Conservation (phyloP, 2,113 vertebrate species). For the Cyphomyrus plagiostoma region DNA sequence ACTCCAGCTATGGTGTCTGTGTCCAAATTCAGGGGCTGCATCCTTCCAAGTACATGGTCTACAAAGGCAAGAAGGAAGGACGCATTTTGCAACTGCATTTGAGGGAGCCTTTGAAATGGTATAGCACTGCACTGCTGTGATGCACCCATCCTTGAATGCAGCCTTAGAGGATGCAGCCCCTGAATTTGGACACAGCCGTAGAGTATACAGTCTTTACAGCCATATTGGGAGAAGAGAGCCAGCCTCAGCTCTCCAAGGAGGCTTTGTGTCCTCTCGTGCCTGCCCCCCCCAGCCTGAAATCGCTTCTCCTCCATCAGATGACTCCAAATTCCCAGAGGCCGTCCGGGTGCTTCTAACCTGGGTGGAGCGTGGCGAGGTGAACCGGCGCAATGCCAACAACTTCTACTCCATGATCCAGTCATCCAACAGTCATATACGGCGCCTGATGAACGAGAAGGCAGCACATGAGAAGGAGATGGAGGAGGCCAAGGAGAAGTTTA, state of each 20-base stretch:
- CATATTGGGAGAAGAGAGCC: not conserved
- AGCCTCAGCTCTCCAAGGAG: not conserved
- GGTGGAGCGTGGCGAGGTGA: conserved; percentile 91
- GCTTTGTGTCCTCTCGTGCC: not conserved
- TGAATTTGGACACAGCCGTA: not conserved
- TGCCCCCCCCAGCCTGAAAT: conserved; percentile 33
- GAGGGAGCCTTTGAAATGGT: not conserved
- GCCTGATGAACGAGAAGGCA: conserved; percentile 79
- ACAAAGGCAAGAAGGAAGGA: not conserved
- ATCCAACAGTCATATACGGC: conserved; percentile 85
- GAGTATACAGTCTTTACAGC: not conserved
- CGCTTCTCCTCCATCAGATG: conserved; percentile 59
- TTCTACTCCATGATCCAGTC: conserved; percentile 99
- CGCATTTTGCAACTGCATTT: not conserved
- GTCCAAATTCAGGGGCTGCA: not conserved
- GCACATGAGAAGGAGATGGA: conserved; percentile 93
- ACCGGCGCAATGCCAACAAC: conserved; percentile 89
- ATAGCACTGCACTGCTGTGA: not conserved
- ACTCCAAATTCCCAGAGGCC: conserved; percentile 81
- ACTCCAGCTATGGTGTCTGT: not conserved
- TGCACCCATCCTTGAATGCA: not conserved
- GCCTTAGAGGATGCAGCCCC: not conserved
- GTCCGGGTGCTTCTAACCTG: conserved; percentile 86
- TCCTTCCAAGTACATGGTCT: not conserved
- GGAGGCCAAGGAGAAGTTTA: conserved; percentile 93